Conservation (phyloP, 1,140 invertebrate species). For the Drosophila lacertosa region DNA sequence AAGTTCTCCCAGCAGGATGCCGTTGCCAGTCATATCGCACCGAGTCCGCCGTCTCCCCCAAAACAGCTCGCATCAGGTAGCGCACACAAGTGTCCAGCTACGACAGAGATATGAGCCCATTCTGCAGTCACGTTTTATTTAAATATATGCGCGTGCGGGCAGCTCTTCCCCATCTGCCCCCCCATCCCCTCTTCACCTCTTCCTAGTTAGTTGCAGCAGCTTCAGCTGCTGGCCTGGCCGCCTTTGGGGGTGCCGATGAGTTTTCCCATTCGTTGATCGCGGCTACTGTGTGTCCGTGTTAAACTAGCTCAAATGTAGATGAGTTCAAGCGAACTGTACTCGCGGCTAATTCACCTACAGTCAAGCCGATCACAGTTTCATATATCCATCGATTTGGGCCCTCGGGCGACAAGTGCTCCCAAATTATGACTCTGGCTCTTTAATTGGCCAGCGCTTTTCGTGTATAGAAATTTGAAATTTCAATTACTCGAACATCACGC, state of each 20-base stretch:
- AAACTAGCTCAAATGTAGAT: conserved; percentile 39
- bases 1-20: conserved; percentile 77
- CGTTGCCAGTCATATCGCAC: conserved; percentile 53
- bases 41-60: background rate
- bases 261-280: conserved; percentile 33
- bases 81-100: conserved; percentile 78
- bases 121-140: conserved; percentile 83
- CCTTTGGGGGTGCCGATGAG: conserved; percentile 55
- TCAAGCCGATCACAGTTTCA: background rate
- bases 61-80: conserved; percentile 57
- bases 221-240: conserved; percentile 11
- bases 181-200: conserved; percentile 1
- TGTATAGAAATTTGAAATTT: conserved; percentile 64
- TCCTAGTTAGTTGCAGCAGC: conserved; percentile 2
- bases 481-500: conserved; percentile 73
- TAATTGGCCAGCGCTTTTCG: conserved; percentile 59
- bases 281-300: conserved; percentile 52
- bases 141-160: conserved; percentile 82
- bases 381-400: conserved; percentile 12
- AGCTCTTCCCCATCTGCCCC: conserved; percentile 45
- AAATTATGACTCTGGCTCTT: conserved; percentile 61
- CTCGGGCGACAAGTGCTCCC: conserved; percentile 64
- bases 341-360: background rate
- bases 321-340: conserved; percentile 2
- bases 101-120: conserved; percentile 79